phyloP scores from a whole-genome alignment of 2,888 invertebrate genomes.

The Cheilosia urbana region DNA sequence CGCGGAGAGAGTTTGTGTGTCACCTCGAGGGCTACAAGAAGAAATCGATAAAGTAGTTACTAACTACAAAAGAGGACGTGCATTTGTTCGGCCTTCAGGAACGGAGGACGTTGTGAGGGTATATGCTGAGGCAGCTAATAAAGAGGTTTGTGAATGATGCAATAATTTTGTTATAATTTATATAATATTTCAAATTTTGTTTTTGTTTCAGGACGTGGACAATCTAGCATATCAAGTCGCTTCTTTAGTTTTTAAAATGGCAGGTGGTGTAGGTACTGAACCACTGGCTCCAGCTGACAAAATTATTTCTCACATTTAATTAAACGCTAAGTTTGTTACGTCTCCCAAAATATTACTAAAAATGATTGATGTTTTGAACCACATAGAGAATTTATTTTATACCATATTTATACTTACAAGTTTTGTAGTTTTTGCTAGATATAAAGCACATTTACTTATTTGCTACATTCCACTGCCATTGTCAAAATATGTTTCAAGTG shows the following conservation, averaged over 20 bases:
- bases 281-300: constrained; percentile 83
- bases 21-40: constrained; percentile 93
- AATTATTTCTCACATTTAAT: constrained; percentile 81
- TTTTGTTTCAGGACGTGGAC: constrained; percentile 86
- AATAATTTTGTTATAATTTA: background rate
- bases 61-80: constrained; percentile 89
- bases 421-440: constrained; percentile 56
- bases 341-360: constrained; percentile 33
- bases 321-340: constrained; percentile 31
- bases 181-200: constrained; percentile 15
- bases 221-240: constrained; percentile 91
- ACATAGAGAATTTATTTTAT: constrained; percentile 73
- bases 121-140: constrained; percentile 96
- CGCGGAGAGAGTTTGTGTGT: constrained; percentile 92
- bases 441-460: constrained; percentile 66
- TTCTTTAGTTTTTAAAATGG: constrained; percentile 89
- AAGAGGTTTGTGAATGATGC: constrained; percentile 83
- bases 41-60: constrained; percentile 90
- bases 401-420: constrained; percentile 60
- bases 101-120: constrained; percentile 98
- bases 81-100: constrained; percentile 98
- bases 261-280: constrained; percentile 90
- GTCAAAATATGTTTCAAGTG: constrained; percentile 47
- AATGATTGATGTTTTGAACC: constrained; percentile 64
- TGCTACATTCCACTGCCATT: constrained; percentile 75